Conservation (phyloP, 64 coral and sea anemone species). For the Montipora capricornis region DNA sequence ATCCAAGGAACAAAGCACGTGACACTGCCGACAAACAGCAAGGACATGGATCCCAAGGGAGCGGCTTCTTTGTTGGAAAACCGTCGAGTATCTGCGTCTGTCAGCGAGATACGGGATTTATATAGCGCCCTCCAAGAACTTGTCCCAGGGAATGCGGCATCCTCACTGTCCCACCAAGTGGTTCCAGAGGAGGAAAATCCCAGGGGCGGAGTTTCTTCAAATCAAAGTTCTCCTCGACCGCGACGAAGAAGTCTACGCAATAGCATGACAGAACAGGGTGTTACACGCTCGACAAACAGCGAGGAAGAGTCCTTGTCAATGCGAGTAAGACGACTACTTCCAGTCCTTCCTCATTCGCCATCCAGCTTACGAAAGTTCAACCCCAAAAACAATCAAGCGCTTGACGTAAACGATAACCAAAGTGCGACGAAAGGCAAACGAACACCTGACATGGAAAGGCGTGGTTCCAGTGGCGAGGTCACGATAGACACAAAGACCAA, state of each 20-base stretch:
- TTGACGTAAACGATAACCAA: constrained; percentile 36
- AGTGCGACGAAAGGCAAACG: not conserved
- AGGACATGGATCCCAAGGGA: constrained; percentile 31
- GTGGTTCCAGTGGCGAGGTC: constrained; percentile 23
- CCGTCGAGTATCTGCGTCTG: constrained; percentile 54
- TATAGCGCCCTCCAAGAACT: constrained; percentile 71
- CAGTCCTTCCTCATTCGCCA: constrained; percentile 37
- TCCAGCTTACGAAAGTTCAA: constrained; percentile 12
- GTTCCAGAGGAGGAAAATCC: constrained; percentile 7
- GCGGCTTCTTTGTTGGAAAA: constrained; percentile 4
- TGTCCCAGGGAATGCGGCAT: constrained; percentile 44
- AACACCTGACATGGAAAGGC: not conserved
- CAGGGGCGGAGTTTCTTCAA: not conserved
- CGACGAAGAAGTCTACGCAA: not conserved
- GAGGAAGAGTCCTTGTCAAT: not conserved
- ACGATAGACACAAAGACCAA: not conserved
- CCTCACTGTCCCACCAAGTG: not conserved
- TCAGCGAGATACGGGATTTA: constrained; percentile 60
- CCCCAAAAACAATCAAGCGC: constrained; percentile 8
- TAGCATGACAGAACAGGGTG: not conserved
- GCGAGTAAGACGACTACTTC: constrained; percentile 17
- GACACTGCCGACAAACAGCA: not conserved
- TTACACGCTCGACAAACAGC: not conserved
- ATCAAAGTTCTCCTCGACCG: constrained; percentile 4
- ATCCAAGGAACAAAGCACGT: not conserved